Base-by-base conservation (phyloP, 2,888 invertebrate genomes). In the Plagodis pulveraria region DNA sequence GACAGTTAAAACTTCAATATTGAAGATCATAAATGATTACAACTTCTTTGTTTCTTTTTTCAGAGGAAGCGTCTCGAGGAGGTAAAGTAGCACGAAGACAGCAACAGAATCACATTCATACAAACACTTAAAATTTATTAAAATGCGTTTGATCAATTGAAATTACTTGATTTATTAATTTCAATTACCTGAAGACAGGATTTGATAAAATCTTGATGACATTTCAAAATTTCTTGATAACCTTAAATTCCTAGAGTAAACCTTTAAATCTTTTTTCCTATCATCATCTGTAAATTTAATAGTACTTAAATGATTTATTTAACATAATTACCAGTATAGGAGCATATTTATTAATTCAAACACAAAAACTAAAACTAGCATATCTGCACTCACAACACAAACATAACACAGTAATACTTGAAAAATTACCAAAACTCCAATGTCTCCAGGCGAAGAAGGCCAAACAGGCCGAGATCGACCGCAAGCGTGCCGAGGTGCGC, bases 401-500 rank as follows among this genome's bases (percentile, higher is more conserved):
- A 2, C 46, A 6, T 11, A 22, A 35, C 5, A 52, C 42, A 33
- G 10, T 60, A 69, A 22, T 22, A 22, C 22, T 22, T 22, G 22
- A 22, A 22, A 22, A 22, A 22, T 22, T 22, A 22, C 22, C 22
- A 22, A 22, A 22, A 22, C 22, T 82, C 77, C 74, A 78, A 69
- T 86, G 76, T 89, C 77, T 87, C 70, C 90, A 98, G 98, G 98
- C 98, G 95, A 98, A 97, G 96, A 98, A 97, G 95, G 98, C 97
- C 95, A 99, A 98, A 95, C 98, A 98, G 95, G 96, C 96, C 90
- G 98, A 99, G 93, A 98, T 98, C 93, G 99, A 99, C 94, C 96
- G 98, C 94, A 98, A 99, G 95, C 98, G 99, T 94, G 99, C 99
- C 88, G 99, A 99, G 94, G 99, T 99, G 93, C 97, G 99, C 93